These are phyloP conservation scores for Ursus arctos DNA, from an alignment of 2,113 vertebrate genomes.

Conservation along the genomic window DNA sequence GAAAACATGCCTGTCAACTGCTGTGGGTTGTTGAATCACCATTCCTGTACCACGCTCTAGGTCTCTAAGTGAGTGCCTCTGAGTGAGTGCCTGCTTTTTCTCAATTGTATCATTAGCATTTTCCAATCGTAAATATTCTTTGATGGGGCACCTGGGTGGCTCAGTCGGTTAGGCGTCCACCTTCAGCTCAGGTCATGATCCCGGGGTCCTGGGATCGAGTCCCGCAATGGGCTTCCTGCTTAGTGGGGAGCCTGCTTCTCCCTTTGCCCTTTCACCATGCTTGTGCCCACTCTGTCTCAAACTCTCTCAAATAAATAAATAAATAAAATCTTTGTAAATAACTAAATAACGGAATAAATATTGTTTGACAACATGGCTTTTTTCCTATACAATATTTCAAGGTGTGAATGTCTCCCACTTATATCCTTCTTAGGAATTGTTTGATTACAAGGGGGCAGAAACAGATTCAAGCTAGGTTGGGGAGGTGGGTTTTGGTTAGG, in stretches of 20 bases:
- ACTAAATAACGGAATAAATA: neutral
- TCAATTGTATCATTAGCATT: constrained; percentile 1
- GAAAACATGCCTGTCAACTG: neutral
- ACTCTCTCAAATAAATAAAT: no score
- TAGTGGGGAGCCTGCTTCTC: no score
- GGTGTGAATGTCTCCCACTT: neutral
- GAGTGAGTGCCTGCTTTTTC: neutral
- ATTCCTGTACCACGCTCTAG: neutral
- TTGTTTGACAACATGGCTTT: neutral
- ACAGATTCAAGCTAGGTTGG: neutral
- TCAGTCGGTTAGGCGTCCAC: no score
- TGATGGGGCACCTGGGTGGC: neutral
- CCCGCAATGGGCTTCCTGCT: no score
- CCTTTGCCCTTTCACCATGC: no score
- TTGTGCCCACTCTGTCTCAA: no score
- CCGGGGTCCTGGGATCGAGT: no score
- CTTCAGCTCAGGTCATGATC: no score
- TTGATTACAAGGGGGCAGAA: neutral
- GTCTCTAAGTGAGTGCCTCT: neutral
- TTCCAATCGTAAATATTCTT: constrained; percentile 10
- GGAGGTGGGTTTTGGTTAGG: neutral
- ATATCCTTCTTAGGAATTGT: neutral
- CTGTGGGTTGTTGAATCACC: neutral
- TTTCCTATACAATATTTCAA: neutral
- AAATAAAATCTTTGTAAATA: no score